phyloP scores from a whole-genome alignment of 2,113 vertebrate genomes.

The Hyla sarda region DNA sequence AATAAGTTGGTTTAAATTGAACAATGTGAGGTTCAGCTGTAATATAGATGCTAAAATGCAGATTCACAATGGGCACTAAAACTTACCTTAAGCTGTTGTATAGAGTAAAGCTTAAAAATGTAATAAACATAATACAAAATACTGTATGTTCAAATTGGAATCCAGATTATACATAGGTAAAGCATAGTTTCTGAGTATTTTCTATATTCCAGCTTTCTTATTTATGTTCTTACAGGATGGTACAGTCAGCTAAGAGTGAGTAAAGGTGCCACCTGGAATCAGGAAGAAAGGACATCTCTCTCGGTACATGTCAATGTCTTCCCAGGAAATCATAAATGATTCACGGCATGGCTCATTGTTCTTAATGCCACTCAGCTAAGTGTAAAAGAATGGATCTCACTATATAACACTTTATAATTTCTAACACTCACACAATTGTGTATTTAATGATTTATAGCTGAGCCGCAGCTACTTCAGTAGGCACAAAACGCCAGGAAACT shows the following conservation, averaged over 20 bases:
- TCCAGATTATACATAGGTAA: background rate
- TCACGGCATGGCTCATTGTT: constrained; percentile 43
- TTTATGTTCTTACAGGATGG: constrained; percentile 12
- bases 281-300: constrained; percentile 51
- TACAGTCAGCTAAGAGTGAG: constrained; percentile 26
- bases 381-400: constrained; percentile 49
- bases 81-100: background rate
- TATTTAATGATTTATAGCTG: constrained; percentile 43
- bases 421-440: constrained; percentile 39
- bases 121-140: background rate
- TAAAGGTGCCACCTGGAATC: constrained; percentile 52
- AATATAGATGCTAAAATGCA: no score
- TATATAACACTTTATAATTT: constrained; percentile 39
- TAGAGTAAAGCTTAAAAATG: background rate
- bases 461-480: background rate
- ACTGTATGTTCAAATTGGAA: background rate
- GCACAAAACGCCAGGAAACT: constrained; percentile 16
- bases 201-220: constrained; percentile 12
- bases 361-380: constrained; percentile 54
- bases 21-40: no score
- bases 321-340: constrained; percentile 56
- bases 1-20: no score
- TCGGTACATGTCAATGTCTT: constrained; percentile 47
- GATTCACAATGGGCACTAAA: no score
- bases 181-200: background rate